Conservation (phyloP, 2,888 invertebrate genomes). For the Patella ulyssiponensis region DNA sequence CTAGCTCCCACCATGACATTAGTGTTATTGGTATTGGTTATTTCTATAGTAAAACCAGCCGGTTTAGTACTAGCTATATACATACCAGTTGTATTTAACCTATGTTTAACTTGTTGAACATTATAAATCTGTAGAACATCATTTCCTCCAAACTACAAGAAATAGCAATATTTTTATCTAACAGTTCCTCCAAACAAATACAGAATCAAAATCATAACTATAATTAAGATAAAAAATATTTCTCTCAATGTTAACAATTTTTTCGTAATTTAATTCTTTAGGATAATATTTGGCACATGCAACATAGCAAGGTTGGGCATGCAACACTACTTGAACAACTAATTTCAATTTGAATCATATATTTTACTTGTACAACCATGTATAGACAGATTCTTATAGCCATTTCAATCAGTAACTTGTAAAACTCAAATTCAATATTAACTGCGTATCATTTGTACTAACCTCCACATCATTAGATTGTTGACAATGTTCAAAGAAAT, state of each 20-base stretch:
- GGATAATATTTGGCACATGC: too few species aligned
- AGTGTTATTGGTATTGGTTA: conserved; percentile 88
- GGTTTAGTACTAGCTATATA: conserved; percentile 94
- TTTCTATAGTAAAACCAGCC: conserved; percentile 89
- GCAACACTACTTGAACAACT: too few species aligned
- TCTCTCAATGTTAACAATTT: too few species aligned
- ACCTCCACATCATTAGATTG: conserved; percentile 90
- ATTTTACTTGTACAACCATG: too few species aligned
- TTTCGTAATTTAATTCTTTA: too few species aligned
- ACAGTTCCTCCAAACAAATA: background rate
- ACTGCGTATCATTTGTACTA: conserved; percentile 15
- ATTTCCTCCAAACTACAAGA: conserved; percentile 84
- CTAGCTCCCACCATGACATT: conserved; percentile 89
- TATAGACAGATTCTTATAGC: too few species aligned
- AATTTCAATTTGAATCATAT: too few species aligned
- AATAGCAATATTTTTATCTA: conserved; percentile 6
- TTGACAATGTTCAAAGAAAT: conserved; percentile 96
- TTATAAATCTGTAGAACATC: conserved; percentile 96
- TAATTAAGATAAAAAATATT: too few species aligned
- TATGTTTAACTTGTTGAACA: conserved; percentile 90
- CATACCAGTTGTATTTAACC: conserved; percentile 87
- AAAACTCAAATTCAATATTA: background rate
- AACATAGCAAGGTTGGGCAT: too few species aligned
- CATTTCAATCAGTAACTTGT: too few species aligned
- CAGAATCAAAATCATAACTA: too few species aligned